Evolutionary conservation across 2,797 vertebrate species (phyloP).

Genomic region (Myotis vivesi): DNA sequence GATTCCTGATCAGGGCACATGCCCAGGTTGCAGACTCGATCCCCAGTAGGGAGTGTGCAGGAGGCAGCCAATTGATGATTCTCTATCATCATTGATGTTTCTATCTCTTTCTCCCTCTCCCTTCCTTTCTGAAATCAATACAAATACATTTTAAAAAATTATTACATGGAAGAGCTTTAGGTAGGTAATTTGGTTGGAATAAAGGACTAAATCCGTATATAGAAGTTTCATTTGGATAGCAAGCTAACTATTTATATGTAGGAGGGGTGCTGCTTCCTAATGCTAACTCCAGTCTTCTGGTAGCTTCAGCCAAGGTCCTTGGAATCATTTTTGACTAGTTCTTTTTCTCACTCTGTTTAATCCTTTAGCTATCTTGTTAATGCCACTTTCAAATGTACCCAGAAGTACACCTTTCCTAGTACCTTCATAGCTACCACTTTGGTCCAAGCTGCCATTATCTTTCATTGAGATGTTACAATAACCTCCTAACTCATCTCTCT

Average conservation of each 20-base stretch:
- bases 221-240: neutral
- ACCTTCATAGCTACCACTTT: neutral
- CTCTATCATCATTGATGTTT: too few species aligned
- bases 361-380: neutral
- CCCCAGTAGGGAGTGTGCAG: too few species aligned
- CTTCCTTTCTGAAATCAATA: too few species aligned
- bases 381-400: neutral
- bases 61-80: too few species aligned
- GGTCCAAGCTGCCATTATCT: neutral
- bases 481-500: neutral
- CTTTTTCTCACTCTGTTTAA: neutral
- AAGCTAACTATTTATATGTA: neutral
- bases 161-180: neutral
- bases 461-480: neutral
- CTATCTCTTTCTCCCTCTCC: too few species aligned
- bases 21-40: too few species aligned
- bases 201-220: neutral
- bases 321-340: neutral
- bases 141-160: neutral
- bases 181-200: neutral
- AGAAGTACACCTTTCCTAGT: neutral
- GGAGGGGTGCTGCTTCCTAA: neutral
- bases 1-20: too few species aligned
- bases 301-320: neutral
- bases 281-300: neutral